phyloP scores from a whole-genome alignment of 1,140 invertebrate genomes.

The Pseudomyrmex gracilis region DNA sequence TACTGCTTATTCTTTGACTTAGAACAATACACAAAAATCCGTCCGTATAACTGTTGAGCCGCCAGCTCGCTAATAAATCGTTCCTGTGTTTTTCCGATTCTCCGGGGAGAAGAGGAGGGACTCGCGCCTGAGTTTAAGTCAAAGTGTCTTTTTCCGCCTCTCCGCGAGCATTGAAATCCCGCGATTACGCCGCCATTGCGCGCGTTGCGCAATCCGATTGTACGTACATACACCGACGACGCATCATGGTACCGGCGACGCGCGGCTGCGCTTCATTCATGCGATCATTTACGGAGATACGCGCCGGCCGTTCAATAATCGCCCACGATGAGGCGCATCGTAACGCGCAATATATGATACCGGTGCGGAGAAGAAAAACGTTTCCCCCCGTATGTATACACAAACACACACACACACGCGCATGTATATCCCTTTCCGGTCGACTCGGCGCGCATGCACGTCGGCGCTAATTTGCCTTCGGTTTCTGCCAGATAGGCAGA shows the following conservation, averaged over 20 bases:
- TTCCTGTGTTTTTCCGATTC: slow-evolving; percentile 36
- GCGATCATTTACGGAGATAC: slow-evolving; percentile 64
- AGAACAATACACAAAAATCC: background rate
- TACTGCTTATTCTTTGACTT: no score
- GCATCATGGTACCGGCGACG: slow-evolving; percentile 55
- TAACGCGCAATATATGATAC: slow-evolving; percentile 47
- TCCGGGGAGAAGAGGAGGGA: background rate
- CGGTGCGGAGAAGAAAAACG: slow-evolving; percentile 57
- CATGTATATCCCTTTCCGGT: slow-evolving; percentile 22
- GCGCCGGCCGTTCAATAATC: slow-evolving; percentile 58
- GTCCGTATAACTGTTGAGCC: background rate
- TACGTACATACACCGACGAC: background rate
- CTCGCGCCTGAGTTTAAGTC: slow-evolving; percentile 1
- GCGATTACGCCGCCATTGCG: slow-evolving; percentile 37
- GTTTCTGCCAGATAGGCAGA: background rate
- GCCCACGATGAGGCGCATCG: slow-evolving; percentile 47
- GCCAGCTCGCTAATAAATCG: background rate
- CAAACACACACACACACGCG: background rate
- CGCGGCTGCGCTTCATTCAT: slow-evolving; percentile 65
- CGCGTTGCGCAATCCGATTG: slow-evolving; percentile 60
- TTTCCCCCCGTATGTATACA: slow-evolving; percentile 26
- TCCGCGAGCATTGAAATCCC: slow-evolving; percentile 49
- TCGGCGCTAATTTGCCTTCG: slow-evolving; percentile 25
- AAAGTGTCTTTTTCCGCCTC: slow-evolving; percentile 35
- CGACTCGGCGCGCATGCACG: slow-evolving; percentile 12